Evolutionary conservation across 2,888 invertebrate genomes (phyloP).

Genomic region (Bugulina stolonifera): DNA sequence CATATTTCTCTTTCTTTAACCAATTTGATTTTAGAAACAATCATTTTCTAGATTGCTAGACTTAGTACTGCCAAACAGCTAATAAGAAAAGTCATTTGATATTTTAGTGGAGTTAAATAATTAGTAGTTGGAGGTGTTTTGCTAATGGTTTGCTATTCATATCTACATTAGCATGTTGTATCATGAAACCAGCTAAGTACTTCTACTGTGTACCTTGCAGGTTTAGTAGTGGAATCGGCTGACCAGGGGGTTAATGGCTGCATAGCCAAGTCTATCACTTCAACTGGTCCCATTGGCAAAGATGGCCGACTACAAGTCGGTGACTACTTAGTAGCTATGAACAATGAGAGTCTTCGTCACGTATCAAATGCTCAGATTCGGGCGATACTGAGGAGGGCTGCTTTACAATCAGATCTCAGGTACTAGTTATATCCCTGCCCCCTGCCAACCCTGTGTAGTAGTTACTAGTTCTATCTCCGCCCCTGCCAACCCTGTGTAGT

Average conservation of each 20-base stretch:
- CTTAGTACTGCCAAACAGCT: no score
- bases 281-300: constrained; percentile 57
- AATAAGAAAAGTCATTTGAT: no score
- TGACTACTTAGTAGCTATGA: constrained; percentile 59
- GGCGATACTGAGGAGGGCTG: constrained; percentile 59
- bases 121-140: no score
- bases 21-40: no score
- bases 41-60: no score
- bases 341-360: constrained; percentile 59
- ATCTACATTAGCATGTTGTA: no score
- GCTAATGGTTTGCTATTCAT: no score
- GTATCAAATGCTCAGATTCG: constrained; percentile 60
- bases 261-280: constrained; percentile 55
- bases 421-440: constrained; percentile 35
- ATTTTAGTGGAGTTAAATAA: no score
- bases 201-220: no score
- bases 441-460: background rate
- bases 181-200: no score
- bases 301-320: constrained; percentile 60
- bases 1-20: no score
- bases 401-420: constrained; percentile 60
- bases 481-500: no score
- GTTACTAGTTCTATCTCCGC: background rate
- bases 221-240: constrained; percentile 59
- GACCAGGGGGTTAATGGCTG: constrained; percentile 61